Evolutionary conservation across 2,113 vertebrate species (phyloP), one percentile per base, ranked within the genome.

Genomic region (Toxostoma redivivum): DNA sequence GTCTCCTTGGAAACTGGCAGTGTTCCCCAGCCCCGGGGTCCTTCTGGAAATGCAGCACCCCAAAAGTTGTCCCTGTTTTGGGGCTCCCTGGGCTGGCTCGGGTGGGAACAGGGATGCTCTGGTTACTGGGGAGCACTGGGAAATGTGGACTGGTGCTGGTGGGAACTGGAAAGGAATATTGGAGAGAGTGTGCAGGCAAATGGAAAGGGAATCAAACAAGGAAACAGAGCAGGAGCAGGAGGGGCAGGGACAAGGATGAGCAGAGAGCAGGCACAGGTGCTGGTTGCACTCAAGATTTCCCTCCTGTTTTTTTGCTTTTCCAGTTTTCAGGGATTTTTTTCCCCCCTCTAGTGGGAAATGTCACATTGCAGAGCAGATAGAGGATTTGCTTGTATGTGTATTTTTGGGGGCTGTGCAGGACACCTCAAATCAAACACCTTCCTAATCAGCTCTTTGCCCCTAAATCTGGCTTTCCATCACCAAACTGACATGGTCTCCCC

Each of bases 1-100:
- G 31, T 95, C 90, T 94, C 96, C 96, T 95, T 94, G 96, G 94
- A 92, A 97, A 97, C 86, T 12, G 65, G 56, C 72, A 64, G 23
- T 5, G 25, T 64, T 78, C 65, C 79, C 88, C 74, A 38, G 69
- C 8, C 22, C 45, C 0, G 0, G 6, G 42, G 7, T 70, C 54
- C n/a, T 88, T 20, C 53, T 40, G 77, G 38, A 51, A 61, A 56
- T 2, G 31, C 18, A 11, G 2, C 48, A n/a, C 44, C 85, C 89
- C 88, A 7, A 82, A 88, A 93, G 31, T 9, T 37, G 4, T 53
- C 85, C 28, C 12, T 23, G 4, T 16, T 79, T 72, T 10, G 89
- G 84, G 65, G 15, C 0, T 74, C 37, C 44, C 72, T 44, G 14
- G 16, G 35, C 35, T 40, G 47, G 13, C 30, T 71, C 6, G 47